Evolutionary conservation across 2,113 vertebrate species (phyloP).

Genomic region (Corythaixoides concolor): DNA sequence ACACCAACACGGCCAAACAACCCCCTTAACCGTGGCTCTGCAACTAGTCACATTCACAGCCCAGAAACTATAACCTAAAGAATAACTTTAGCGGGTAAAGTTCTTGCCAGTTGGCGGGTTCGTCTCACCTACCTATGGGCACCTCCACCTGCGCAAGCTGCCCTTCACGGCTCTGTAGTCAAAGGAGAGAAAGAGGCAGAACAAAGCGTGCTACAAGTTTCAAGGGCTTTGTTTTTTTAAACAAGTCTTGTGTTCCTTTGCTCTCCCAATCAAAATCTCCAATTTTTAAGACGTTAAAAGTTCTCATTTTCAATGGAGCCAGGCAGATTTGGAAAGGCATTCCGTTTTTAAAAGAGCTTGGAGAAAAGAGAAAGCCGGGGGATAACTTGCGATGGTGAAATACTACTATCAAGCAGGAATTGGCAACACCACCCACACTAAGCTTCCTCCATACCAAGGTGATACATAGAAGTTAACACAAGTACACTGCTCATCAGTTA

Average conservation of each 20-base stretch:
- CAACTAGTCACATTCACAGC: background rate
- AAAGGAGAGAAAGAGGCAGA: background rate
- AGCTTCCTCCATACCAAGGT: background rate
- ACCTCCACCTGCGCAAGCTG: background rate
- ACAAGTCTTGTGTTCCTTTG: background rate
- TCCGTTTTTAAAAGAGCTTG: background rate
- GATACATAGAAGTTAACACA: background rate
- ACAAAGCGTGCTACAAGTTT: background rate
- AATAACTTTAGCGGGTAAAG: background rate
- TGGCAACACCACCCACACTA: background rate
- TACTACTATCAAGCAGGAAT: background rate
- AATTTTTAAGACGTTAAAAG: background rate
- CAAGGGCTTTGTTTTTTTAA: background rate
- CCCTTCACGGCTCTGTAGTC: background rate
- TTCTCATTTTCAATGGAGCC: background rate
- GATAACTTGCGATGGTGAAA: background rate
- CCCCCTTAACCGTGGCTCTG: accelerated
- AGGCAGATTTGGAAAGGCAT: background rate
- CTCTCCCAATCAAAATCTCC: background rate
- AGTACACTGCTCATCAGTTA: background rate
- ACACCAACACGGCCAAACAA: background rate
- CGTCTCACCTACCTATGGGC: background rate
- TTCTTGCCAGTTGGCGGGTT: background rate
- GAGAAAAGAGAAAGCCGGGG: background rate
- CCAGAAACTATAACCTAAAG: background rate